Conservation (phyloP, 1,140 invertebrate species). For the Ooceraea biroi region DNA sequence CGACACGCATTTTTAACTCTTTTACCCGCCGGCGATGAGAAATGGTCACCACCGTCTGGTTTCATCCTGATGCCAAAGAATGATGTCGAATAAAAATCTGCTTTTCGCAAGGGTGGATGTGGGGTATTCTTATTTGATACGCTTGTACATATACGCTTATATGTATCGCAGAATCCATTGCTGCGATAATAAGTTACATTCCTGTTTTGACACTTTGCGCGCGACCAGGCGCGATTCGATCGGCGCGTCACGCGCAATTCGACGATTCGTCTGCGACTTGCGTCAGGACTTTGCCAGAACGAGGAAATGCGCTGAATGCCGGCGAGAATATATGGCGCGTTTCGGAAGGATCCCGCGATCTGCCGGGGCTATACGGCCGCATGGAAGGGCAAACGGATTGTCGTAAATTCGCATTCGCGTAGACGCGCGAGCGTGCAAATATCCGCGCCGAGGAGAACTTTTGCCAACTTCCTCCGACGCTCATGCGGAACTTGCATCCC, state of each 20-base stretch:
- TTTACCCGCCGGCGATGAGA: slow-evolving; percentile 37
- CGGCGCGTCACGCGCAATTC: slow-evolving; percentile 11
- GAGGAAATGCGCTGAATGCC: slow-evolving; percentile 43
- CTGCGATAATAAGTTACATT: not conserved
- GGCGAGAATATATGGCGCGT: slow-evolving; percentile 28
- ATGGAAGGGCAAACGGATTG: slow-evolving; percentile 24
- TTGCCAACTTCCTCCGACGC: slow-evolving; percentile 48
- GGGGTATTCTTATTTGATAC: not conserved
- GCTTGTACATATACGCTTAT: not conserved
- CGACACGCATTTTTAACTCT: slow-evolving; percentile 44
- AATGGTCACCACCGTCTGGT: slow-evolving; percentile 35
- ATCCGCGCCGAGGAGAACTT: slow-evolving; percentile 54
- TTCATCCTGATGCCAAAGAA: slow-evolving; percentile 32
- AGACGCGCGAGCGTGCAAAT: slow-evolving; percentile 58
- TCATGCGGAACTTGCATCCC: slow-evolving; percentile 31
- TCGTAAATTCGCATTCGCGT: slow-evolving; percentile 48
- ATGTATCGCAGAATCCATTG: not conserved
- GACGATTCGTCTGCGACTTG: not conserved
- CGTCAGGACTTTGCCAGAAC: not conserved
- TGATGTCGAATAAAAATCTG: slow-evolving; percentile 38
- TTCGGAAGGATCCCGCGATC: slow-evolving; percentile 37
- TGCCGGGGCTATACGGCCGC: not conserved
- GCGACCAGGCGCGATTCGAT: not conserved
- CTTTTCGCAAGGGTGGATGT: not conserved
- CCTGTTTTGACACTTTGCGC: not conserved